These are phyloP conservation scores for Drosophila gunungcola DNA, from an alignment of 1,140 invertebrate genomes.

Conservation along the genomic window DNA sequence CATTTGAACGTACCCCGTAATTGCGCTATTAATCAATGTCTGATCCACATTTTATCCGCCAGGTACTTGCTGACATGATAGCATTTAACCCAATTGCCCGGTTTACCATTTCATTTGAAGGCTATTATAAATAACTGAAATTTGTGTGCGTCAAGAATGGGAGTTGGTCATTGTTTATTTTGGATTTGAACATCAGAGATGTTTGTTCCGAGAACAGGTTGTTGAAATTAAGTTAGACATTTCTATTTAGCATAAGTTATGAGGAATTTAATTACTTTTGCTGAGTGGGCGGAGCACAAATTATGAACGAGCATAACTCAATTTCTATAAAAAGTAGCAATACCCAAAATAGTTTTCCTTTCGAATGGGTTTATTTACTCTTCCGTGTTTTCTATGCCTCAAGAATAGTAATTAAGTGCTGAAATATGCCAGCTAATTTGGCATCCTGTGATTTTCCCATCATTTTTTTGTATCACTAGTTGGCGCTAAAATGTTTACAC, in stretches of 20 bases:
- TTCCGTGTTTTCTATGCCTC: slow-evolving; percentile 34
- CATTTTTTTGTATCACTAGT: slow-evolving; percentile 35
- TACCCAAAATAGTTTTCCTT: slow-evolving; percentile 26
- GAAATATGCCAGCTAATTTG: slow-evolving; percentile 45
- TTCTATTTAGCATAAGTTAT: slow-evolving; percentile 14
- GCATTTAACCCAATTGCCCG: slow-evolving; percentile 33
- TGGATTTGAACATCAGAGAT: slow-evolving; percentile 2
- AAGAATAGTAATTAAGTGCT: slow-evolving; percentile 65
- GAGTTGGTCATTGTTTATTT: slow-evolving; percentile 30
- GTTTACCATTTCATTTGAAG: slow-evolving; percentile 42
- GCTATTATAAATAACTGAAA: slow-evolving; percentile 59
- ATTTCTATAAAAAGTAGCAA: slow-evolving; percentile 38
- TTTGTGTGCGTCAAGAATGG: slow-evolving; percentile 35
- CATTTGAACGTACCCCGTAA: slow-evolving; percentile 52
- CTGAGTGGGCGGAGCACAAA: background rate
- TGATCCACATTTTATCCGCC: slow-evolving; percentile 71
- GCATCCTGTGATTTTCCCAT: slow-evolving; percentile 55
- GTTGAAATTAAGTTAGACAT: slow-evolving; percentile 24
- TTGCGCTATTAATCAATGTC: slow-evolving; percentile 78
- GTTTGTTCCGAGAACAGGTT: slow-evolving; percentile 3
- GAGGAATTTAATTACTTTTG: slow-evolving; percentile 14
- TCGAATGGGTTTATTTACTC: slow-evolving; percentile 15
- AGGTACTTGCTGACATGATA: slow-evolving; percentile 53
- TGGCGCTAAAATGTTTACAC: slow-evolving; percentile 52
- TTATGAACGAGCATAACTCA: slow-evolving; percentile 31